Conservation (phyloP, 2,113 vertebrate species). For the Kryptolebias marmoratus region DNA sequence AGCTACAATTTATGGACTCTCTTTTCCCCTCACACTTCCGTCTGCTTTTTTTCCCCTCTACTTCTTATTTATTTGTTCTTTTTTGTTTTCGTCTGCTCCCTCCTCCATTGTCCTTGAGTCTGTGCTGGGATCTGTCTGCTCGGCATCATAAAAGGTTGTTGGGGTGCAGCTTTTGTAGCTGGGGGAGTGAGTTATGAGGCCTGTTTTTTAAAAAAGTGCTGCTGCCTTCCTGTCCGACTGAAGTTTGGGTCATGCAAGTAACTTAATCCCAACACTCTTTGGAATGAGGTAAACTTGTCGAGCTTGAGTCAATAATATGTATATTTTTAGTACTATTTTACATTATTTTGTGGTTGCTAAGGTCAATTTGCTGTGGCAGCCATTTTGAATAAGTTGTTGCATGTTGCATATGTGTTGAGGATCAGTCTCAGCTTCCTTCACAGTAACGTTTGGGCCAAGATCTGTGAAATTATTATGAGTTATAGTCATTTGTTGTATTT, state of each 20-base stretch:
- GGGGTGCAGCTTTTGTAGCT: conserved; percentile 44
- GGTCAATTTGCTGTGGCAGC: too few species aligned
- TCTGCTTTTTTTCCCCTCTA: conserved; percentile 39
- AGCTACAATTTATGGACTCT: conserved; percentile 69
- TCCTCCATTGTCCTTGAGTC: conserved; percentile 30
- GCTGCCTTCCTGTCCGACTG: conserved; percentile 12
- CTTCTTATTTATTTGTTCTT: conserved; percentile 64
- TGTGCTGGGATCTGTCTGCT: conserved; percentile 39
- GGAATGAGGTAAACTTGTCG: conserved; percentile 2
- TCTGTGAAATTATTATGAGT: too few species aligned
- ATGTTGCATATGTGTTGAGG: too few species aligned
- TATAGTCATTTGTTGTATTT: too few species aligned
- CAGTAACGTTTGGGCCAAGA: too few species aligned
- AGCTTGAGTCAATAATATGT: too few species aligned
- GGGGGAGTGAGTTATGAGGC: conserved; percentile 48
- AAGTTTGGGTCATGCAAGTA: conserved; percentile 34
- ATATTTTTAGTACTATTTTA: too few species aligned
- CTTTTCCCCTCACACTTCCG: conserved; percentile 35
- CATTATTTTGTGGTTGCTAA: not conserved
- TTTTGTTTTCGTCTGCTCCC: conserved; percentile 48
- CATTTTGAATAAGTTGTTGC: too few species aligned
- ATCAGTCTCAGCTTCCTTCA: too few species aligned
- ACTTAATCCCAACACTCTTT: conserved; percentile 12
- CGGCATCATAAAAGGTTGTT: conserved; percentile 42
- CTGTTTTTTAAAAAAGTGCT: conserved; percentile 8